These are phyloP conservation scores for Melipona bicolor DNA, from an alignment of 2,888 invertebrate genomes.

Conservation along the genomic window DNA sequence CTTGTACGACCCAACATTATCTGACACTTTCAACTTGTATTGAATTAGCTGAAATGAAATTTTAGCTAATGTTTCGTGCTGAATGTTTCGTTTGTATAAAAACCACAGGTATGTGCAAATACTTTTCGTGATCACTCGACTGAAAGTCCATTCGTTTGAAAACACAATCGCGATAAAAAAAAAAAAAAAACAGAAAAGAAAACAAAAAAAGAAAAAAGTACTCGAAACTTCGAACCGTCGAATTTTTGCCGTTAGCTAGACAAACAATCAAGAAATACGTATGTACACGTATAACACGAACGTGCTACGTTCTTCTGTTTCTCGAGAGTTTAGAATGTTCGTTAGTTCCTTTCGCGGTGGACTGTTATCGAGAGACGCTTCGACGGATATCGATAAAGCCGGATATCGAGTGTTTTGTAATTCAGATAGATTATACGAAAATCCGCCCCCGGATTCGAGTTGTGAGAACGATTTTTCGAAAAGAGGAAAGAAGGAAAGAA, in stretches of 20 bases:
- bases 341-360: conserved; percentile 7
- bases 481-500: too few species aligned
- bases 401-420: conserved; percentile 30
- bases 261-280: not conserved
- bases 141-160: not conserved
- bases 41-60: too few species aligned
- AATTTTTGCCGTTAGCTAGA: not conserved
- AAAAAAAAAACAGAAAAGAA: too few species aligned
- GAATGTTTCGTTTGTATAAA: not conserved
- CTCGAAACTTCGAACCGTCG: not conserved
- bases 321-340: conserved; percentile 2
- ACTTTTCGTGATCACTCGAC: not conserved
- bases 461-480: conserved; percentile 23
- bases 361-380: not conserved
- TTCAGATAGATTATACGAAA: conserved; percentile 5
- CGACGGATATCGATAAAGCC: not conserved
- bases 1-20: too few species aligned
- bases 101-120: not conserved
- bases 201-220: too few species aligned
- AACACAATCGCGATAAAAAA: not conserved
- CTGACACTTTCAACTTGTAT: too few species aligned
- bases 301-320: not conserved
- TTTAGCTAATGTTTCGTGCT: too few species aligned
- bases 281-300: not conserved
- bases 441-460: conserved; percentile 30